phyloP scores from a whole-genome alignment of 2,113 vertebrate species.

The Stomatorhinus ivindoensis region DNA sequence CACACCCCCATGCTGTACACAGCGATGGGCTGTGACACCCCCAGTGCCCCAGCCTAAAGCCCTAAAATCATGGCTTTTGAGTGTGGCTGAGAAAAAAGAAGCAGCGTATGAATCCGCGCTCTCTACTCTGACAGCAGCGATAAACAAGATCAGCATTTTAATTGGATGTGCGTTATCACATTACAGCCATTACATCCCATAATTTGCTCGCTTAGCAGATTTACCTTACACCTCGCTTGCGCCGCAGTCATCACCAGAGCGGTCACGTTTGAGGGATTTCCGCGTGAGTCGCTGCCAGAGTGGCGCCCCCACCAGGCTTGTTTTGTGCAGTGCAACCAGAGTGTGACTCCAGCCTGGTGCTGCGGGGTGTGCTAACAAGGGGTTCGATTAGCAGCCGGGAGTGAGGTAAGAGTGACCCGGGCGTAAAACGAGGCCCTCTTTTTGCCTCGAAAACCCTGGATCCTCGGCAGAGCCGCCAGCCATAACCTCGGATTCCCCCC shows the following conservation, averaged over 20 bases:
- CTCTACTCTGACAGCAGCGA: conserved; percentile 24
- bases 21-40: neutral
- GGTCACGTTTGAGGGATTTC: neutral
- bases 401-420: neutral
- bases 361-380: neutral
- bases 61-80: neutral
- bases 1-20: neutral
- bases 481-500: neutral
- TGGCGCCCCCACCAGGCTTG: neutral
- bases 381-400: neutral
- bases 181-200: conserved; percentile 36
- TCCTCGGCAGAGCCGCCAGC: neutral
- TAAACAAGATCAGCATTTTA: conserved; percentile 24
- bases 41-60: neutral
- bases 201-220: conserved; percentile 31
- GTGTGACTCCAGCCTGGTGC: neutral
- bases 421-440: neutral
- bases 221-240: neutral
- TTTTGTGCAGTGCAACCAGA: neutral
- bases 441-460: neutral
- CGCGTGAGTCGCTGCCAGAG: neutral
- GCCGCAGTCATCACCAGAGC: neutral
- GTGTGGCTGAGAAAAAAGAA: no score
- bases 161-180: conserved; percentile 41
- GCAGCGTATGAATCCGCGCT: neutral